Evolutionary conservation across 2,888 invertebrate species (phyloP).

Genomic region (Caenorhabditis uteleia): DNA sequence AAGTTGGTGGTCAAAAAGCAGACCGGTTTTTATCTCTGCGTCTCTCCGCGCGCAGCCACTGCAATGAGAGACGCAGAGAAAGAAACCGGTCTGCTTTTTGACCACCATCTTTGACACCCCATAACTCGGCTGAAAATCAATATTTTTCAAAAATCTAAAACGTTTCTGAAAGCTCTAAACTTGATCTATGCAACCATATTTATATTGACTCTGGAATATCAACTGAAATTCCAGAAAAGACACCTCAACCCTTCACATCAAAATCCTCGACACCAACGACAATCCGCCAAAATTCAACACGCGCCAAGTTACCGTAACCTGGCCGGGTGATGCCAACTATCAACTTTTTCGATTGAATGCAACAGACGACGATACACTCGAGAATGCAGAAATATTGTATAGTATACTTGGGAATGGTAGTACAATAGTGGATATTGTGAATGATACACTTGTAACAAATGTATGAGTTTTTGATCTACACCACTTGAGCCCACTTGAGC

Average conservation of each 20-base stretch:
- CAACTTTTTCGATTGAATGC: slow-evolving; percentile 77
- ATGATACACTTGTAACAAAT: slow-evolving; percentile 4
- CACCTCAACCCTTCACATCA: slow-evolving; percentile 79
- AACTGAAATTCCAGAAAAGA: slow-evolving; percentile 80
- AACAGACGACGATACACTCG: slow-evolving; percentile 83
- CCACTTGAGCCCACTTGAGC: slow-evolving; percentile 3
- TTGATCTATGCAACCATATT: too few relatives aligned
- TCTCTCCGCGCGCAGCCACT: too few relatives aligned
- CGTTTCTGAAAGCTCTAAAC: too few relatives aligned
- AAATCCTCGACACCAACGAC: slow-evolving; percentile 83
- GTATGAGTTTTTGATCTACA: slow-evolving; percentile 5
- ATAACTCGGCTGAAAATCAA: too few relatives aligned
- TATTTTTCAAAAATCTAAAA: too few relatives aligned
- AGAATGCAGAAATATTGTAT: slow-evolving; percentile 83
- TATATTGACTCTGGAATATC: too few relatives aligned
- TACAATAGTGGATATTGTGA: slow-evolving; percentile 78
- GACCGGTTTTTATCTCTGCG: too few relatives aligned
- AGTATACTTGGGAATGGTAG: slow-evolving; percentile 76
- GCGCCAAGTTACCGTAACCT: slow-evolving; percentile 50
- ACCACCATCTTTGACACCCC: too few relatives aligned
- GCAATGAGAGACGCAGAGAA: too few relatives aligned
- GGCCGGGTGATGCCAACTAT: slow-evolving; percentile 5
- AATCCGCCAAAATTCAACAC: slow-evolving; percentile 86
- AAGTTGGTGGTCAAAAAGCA: too few relatives aligned
- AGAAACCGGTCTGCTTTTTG: too few relatives aligned